These are phyloP conservation scores for Metopolophium dirhodum DNA, from an alignment of 1,140 invertebrate genomes.

Conservation along the genomic window DNA sequence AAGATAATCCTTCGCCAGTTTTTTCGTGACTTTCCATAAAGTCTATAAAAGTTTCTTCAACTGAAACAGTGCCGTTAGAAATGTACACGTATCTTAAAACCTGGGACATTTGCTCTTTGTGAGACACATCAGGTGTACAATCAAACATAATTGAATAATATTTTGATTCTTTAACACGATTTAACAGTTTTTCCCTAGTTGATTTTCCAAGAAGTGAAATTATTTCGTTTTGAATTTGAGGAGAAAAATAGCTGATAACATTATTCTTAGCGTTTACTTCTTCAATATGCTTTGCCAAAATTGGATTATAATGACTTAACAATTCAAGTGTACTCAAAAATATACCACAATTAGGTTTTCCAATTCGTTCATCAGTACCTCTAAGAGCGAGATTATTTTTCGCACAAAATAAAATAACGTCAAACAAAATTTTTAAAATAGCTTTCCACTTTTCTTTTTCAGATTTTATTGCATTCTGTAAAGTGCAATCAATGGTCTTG, in stretches of 20 bases:
- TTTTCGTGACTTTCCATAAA: slow-evolving; percentile 10
- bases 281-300: too few species aligned
- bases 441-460: not conserved
- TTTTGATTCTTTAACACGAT: slow-evolving; percentile 56
- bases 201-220: not conserved
- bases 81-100: not conserved
- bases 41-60: not conserved
- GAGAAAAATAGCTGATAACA: not conserved
- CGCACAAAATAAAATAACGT: slow-evolving; percentile 1
- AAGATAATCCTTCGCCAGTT: not conserved
- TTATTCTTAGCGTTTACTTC: too few species aligned
- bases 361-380: not conserved
- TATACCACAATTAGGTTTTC: slow-evolving; percentile 17
- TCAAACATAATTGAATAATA: slow-evolving; percentile 59
- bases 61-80: not conserved
- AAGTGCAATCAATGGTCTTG: not conserved
- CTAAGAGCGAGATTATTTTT: slow-evolving; percentile 1
- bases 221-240: slow-evolving; percentile 17
- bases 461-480: not conserved
- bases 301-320: not conserved
- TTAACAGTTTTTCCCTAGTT: not conserved
- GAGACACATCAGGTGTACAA: slow-evolving; percentile 57
- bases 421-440: slow-evolving; percentile 4
- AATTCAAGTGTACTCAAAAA: slow-evolving; percentile 25
- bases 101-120: slow-evolving; percentile 55